Base-by-base conservation (phyloP, 1,140 invertebrate genomes). In the Oscheius sp. region DNA sequence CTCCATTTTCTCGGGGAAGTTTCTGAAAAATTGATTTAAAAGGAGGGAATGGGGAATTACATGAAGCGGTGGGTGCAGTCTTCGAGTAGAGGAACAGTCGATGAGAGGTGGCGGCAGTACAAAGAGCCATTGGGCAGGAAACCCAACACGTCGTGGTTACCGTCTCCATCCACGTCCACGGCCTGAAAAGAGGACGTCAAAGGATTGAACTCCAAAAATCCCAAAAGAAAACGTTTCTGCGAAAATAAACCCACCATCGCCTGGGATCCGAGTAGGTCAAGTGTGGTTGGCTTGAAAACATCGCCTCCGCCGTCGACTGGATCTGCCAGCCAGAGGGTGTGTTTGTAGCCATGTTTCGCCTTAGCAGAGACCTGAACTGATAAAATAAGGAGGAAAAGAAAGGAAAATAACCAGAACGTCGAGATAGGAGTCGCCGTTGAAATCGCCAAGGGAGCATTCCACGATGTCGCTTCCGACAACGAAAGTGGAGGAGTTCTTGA, bases 141-240 rank as follows among this genome's bases (percentile, higher is more conserved):
- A 26, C 81, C 80, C 7, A 82, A 26, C 38, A 82, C 59, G 36
- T 82, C 80, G 20, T 79, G 75, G 31, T 71, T 68, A 36, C 80
- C 80, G 45, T 82, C 80, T 15, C 80, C 80, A 35, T 82, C 75
- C 3, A 82, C 73, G 58, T 82, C 80, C 42, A 82, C 62, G 3
- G 84, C 72, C 73, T 71, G 32, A 74, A 71, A 63, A 29, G 28
- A 7, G 49, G 28, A 55, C 7, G 49, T 55, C 7, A 4, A n/a
- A n/a, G n/a, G n/a, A n/a, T n/a, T n/a, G n/a, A n/a, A n/a, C n/a
- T n/a, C n/a, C n/a, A n/a, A n/a, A n/a, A n/a, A n/a, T n/a, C n/a
- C n/a, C n/a, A n/a, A n/a, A n/a, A n/a, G n/a, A n/a, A n/a, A n/a
- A n/a, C n/a, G n/a, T n/a, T n/a, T n/a, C n/a, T n/a, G n/a, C n/a